phyloP scores from a whole-genome alignment of 2,113 vertebrate species.

The Eidolon helvum region DNA sequence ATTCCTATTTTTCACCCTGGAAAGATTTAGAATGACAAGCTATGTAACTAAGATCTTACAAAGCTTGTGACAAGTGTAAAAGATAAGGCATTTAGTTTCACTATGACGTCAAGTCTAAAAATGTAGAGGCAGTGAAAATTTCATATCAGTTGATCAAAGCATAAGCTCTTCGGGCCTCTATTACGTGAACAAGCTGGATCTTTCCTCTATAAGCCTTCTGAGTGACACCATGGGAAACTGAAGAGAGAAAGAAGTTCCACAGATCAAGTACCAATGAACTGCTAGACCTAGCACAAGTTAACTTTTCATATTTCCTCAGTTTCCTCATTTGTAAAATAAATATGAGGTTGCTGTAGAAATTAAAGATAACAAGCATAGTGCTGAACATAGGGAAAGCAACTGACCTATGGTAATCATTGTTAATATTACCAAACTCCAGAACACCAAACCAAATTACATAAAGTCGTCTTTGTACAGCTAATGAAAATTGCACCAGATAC shows the following conservation, averaged over 20 bases:
- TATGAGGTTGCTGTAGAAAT: neutral
- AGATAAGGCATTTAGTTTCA: neutral
- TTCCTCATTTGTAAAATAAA: neutral
- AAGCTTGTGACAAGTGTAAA: neutral
- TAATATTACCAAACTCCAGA: neutral
- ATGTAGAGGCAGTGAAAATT: neutral
- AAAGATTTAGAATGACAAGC: neutral
- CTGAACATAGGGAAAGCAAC: neutral
- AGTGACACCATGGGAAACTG: neutral
- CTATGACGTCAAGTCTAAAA: neutral
- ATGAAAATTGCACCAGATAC: neutral
- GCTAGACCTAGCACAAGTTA: neutral
- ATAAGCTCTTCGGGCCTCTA: neutral
- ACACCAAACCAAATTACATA: neutral
- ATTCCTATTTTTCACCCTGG: neutral
- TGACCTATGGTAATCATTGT: neutral
- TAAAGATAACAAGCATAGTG: neutral
- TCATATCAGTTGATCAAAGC: neutral
- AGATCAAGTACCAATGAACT: neutral
- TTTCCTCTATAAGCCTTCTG: neutral
- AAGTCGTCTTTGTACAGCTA: neutral
- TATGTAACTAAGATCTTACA: neutral
- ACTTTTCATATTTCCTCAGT: neutral
- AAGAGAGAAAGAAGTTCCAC: neutral
- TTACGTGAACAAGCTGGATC: neutral